These are phyloP conservation scores for Aethes cnicana DNA, from an alignment of 2,888 invertebrate genomes.

Conservation along the genomic window DNA sequence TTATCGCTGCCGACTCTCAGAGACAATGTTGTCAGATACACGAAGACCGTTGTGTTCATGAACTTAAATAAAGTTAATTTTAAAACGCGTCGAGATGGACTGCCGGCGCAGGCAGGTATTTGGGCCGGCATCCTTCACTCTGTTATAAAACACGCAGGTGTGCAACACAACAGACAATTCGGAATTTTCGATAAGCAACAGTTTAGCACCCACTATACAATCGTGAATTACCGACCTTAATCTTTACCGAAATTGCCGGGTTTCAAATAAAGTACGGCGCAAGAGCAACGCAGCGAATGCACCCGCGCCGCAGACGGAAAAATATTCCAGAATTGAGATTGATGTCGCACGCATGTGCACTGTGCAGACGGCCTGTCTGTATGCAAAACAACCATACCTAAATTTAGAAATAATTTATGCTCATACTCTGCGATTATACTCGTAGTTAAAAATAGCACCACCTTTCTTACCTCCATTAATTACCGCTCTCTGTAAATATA, in stretches of 20 bases:
- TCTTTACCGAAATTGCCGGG: constrained; percentile 34
- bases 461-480: constrained; percentile 66
- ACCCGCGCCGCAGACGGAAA: constrained; percentile 63
- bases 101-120: constrained; percentile 10
- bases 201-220: constrained; percentile 36
- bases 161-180: constrained; percentile 17
- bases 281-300: constrained; percentile 24
- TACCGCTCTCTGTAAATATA: constrained; percentile 45
- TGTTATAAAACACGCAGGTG: constrained; percentile 25
- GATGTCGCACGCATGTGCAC: constrained; percentile 81
- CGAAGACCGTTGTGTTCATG: too few relatives aligned
- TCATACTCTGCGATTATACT: constrained; percentile 77
- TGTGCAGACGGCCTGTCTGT: constrained; percentile 79
- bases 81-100: background rate
- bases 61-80: background rate
- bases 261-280: constrained; percentile 30
- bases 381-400: constrained; percentile 78
- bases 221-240: constrained; percentile 34
- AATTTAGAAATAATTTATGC: constrained; percentile 81
- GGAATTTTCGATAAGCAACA: constrained; percentile 34
- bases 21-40: too few relatives aligned
- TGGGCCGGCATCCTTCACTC: constrained; percentile 24
- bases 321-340: constrained; percentile 81
- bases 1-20: too few relatives aligned
- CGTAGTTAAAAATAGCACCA: constrained; percentile 69